Evolutionary conservation across 2,113 vertebrate species (phyloP), one percentile per base, ranked within the genome.

Genomic region (Corythornis cristatus): DNA sequence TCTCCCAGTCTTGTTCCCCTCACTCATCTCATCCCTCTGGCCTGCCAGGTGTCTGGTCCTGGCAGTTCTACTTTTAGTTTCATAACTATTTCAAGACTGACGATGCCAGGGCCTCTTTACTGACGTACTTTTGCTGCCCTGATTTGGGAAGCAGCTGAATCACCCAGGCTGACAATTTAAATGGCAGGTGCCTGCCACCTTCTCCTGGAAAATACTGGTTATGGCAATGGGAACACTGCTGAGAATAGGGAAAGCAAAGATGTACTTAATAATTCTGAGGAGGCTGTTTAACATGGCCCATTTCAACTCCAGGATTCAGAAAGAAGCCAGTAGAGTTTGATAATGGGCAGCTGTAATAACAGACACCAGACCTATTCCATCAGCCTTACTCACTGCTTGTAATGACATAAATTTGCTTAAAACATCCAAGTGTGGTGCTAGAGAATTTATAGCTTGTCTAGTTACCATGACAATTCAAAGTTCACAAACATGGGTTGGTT

Each of bases 371-470:
- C 54, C 76, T 85, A 14, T 58, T 86, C 64, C 85, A 66, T n/a
- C 31, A 54, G 79, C 67, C 72, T 96, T 74, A 86, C 86, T 88
- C 90, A 93, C 20, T 71, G 29, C 23, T 28, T 88, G 57, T 91
- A 83, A 94, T 88, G 92, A 83, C 88, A 95, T 72, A 72, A 56
- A 13, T 88, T 91, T 88, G 75, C 72, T 91, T 95, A 84, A 89
- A 86, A 66, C 62, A 62, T 25, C 72, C 51, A 77, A 46, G 37
- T n/a, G 54, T 60, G 75, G 42, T 70, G 85, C 85, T 75, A 89
- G 79, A 78, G 79, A 67, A 83, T 88, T 71, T 86, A 87, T 15
- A 71, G 86, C 85, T 88, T 86, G 88, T 81, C 65, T 86, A 67
- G 86, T 95, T 93, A 78, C 80, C 56, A 75, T 78, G 80, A 67